Evolutionary conservation across 2,797 vertebrate genomes (phyloP), one percentile per base, ranked within the genome.

Genomic region (Taeniopygia guttata): DNA sequence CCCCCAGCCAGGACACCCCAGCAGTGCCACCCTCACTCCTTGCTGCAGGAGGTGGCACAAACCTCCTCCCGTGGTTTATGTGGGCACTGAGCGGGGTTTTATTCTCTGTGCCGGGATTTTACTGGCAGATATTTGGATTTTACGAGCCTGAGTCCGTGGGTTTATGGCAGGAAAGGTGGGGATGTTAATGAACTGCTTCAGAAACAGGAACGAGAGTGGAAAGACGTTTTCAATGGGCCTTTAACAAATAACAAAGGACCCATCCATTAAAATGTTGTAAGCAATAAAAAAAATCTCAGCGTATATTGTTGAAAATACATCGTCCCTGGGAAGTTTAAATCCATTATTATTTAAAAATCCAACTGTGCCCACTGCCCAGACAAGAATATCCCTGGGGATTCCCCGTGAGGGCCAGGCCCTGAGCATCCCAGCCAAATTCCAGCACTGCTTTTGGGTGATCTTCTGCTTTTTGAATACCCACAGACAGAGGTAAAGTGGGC

Each of bases 131-230:
- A 78, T 69, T 95, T 79, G 94, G 85, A 46, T 91, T 95, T 94
- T 90, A 92, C 20, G n/a, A 85, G 75, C 55, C 72, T n/a, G 75
- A 11, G 10, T 58, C 69, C 7, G 2, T 51, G 83, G 86, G 32
- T 93, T 94, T 93, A 78, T 56, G 84, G 49, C 66, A 78, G 89
- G 73, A 84, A 90, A 84, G 89, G 93, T 93, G 93, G 91, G 74
- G 74, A 84, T 75, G 84, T 86, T 85, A 77, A 81, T 74, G 84
- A 90, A 84, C 82, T 79, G 82, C 82, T 76, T 62, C n/a, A 91
- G 82, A 73, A 52, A 54, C 36, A 6, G 84, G 48, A 91, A 45
- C 45, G 11, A 69, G 68, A 49, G 59, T 13, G 51, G 48, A 79
- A 46, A 95, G 91, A 45, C 10, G 1, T 87, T 92, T 92, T 72